Evolutionary conservation across 2,888 invertebrate species (phyloP), one percentile per base, ranked within the genome.

Genomic region (Spatulosminthurus flaviceps): DNA sequence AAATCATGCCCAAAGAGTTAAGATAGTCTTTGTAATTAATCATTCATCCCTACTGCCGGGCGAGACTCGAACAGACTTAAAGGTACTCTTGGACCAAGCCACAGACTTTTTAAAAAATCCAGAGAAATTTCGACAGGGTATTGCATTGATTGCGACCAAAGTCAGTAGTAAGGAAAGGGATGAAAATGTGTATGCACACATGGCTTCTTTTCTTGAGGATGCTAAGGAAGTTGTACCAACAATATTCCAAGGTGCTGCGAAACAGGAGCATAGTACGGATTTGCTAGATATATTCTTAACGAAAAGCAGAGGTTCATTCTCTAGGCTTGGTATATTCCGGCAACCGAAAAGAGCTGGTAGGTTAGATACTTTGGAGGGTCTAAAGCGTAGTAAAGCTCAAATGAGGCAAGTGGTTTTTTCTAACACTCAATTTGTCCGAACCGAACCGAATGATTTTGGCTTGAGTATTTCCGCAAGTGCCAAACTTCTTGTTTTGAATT

Each of bases 21-120:
- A 74, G 60, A 2, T 74, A 19, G 26, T 74, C 21, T 34, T 74
- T 29, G 29, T 74, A 24, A 61, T 74, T 29, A 74, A 28, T 34
- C 41, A 74, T 21, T 61, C 60, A 16, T 61, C 74, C 1, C 29
- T 74, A 1, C 28, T 22, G 19, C 13, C 28, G 1, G 61, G 61
- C 4, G 74, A 29, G 29, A n/a, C 22, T 7, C 60, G 74, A 24
- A 74, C 60, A n/a, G 60, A 74, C 29, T 60, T 74, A 16, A 74
- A 34, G 34, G 26, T 1, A 11, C 19, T 74, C 13, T 16, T 60
- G 22, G 61, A 61, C 2, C 29, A 64, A 5, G 22, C 41, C 22
- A 64, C 22, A 9, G 29, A 60, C 26, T 74, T 74, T 72, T 24
- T 72, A 1, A 42, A 72, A 22, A 24, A 42, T 1, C 21, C 34